Evolutionary conservation across 2,113 vertebrate genomes (phyloP), one percentile per base, ranked within the genome.

Genomic region (Empidonax traillii): DNA sequence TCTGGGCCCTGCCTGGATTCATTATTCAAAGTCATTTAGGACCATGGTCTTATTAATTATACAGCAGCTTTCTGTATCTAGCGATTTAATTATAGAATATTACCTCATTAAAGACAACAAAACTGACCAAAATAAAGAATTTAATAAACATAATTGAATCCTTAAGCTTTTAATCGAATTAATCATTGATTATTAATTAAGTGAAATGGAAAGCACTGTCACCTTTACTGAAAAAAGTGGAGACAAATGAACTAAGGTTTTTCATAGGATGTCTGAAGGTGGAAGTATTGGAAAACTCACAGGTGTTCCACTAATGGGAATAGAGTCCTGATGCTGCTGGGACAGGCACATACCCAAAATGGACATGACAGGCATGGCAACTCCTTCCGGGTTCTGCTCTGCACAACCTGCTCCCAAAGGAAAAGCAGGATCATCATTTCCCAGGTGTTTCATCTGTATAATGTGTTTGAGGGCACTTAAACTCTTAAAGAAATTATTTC

Each of bases 121-220:
- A 95, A 82, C 74, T 69, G 89, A 89, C 91, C 74, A 94, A 93
- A 95, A 91, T 68, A 90, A 94, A 94, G 37, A 66, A 95, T 94
- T 87, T 94, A 94, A 95, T 91, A 80, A 59, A 91, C 3, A 59
- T 85, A 93, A 95, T 85, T 59, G 71, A 91, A 96, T 85, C 33
- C 25, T 83, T 93, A 79, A 67, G 67, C 21, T 96, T 88, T 94
- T 91, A 90, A 91, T 93, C 30, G 79, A 69, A 85, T 93, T 83
- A 88, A 95, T 30, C 51, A 94, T 67, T 90, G 89, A 91, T 96
- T 91, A 91, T 85, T 87, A 88, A 94, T 93, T 87, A 91, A 86
- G 24, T 52, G 39, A 80, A 95, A 93, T 73, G n/a, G 71, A 85
- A 95, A 80, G 9, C 75, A 66, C 43, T 93, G 49, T 67, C 39